Base-by-base conservation (phyloP, 37 sponge, comb jelly and placozoan genomes). In the Hormiphora californensis region DNA sequence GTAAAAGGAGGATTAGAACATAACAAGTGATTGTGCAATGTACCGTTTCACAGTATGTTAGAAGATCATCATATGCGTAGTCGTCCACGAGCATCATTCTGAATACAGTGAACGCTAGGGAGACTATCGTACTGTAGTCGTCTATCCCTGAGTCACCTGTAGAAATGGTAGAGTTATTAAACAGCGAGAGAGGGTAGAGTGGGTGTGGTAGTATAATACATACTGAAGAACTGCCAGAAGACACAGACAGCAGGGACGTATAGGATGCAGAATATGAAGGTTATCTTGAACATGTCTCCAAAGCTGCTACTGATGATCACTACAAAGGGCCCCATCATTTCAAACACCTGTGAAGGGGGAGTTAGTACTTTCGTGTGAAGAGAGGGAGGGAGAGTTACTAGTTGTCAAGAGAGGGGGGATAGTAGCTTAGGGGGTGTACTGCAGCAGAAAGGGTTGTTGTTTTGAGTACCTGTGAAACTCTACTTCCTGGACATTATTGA, bases 191-290 rank as follows among this genome's bases (percentile, higher is more conserved):
- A 17, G 15, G 15, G 15, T 49, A 17, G 53, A 15, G 15, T 49
- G 12, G 53, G 9, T 49, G 53, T 49, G 12, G 15, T 17, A 15
- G 53, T 17, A 15, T 15, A 49, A 49, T 49, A 17, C 53, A 49
- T 49, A 65, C 68, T 39, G 38, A 65, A 65, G 68, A 65, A 65
- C 68, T 65, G 68, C 11, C 17, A 65, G 68, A 65, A 65, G 5
- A 65, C 68, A 35, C 68, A 65, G 35, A 39, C 31, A 7, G 68
- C 68, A 33, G 68, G 68, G 3, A 65, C 39, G 25, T 65, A 65
- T 7, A 65, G 38, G 39, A 65, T 65, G 68, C 31, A 65, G 36
- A 25, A 65, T 11, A 65, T 39, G 21, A 65, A 65, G 39, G 39
- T 25, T 8, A 65, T 65, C 38, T 65, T 65, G 39, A 65, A 35